These are phyloP conservation scores for Ptychoptera albimana DNA, from an alignment of 2,888 invertebrate genomes.

Conservation along the genomic window DNA sequence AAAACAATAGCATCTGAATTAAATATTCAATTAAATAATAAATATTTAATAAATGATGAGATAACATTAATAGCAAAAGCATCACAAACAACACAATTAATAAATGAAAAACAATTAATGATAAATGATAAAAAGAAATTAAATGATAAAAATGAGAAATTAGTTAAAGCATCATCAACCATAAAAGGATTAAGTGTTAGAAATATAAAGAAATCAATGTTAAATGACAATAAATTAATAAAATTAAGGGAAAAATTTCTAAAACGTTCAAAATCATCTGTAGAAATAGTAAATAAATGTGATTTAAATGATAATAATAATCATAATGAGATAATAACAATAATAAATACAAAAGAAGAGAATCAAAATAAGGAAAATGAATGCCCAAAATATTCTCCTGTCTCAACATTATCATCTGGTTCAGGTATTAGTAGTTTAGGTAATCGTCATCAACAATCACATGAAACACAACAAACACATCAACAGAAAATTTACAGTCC, in stretches of 20 bases:
- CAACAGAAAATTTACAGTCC: conserved; percentile 20
- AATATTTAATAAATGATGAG: not conserved
- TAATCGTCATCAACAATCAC: not conserved
- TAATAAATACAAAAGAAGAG: conserved; percentile 25
- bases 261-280: conserved; percentile 12
- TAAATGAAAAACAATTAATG: not conserved
- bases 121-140: not conserved
- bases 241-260: conserved; percentile 13
- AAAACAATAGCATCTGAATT: conserved; percentile 45
- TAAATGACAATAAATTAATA: conserved; percentile 13
- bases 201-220: conserved; percentile 15
- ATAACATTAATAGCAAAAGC: not conserved
- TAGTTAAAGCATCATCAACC: conserved; percentile 9
- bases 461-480: not conserved
- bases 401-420: conserved; percentile 6
- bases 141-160: conserved; percentile 8
- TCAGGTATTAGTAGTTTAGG: not conserved
- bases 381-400: conserved; percentile 29
- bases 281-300: not conserved
- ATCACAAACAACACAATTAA: not conserved
- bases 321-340: conserved; percentile 22
- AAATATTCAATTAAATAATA: conserved; percentile 30
- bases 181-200: conserved; percentile 10
- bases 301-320: conserved; percentile 16
- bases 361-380: conserved; percentile 56